Conservation (phyloP, 2,888 invertebrate species). For the Incurvaria masculella region DNA sequence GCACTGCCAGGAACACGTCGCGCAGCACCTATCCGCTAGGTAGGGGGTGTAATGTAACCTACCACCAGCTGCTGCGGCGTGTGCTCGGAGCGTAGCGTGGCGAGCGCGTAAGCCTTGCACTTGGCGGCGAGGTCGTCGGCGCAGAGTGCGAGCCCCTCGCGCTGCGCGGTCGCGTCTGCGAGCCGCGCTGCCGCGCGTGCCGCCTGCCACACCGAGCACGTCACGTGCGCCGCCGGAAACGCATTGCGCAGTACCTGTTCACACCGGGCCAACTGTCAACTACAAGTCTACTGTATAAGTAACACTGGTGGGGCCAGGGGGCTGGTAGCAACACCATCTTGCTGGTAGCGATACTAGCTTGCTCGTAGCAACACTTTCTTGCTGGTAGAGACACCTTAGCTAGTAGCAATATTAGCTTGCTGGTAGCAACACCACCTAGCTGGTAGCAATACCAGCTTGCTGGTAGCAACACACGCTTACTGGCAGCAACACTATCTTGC, state of each 20-base stretch:
- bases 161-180: slow-evolving; percentile 18
- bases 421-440: too few species aligned
- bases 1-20: too few species aligned
- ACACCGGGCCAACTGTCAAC: background rate
- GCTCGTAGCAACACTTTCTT: background rate
- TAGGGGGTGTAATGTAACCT: too few species aligned
- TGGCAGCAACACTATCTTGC: too few species aligned
- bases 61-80: slow-evolving; percentile 38
- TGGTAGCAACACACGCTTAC: background rate
- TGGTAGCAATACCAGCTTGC: too few species aligned
- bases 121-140: slow-evolving; percentile 27
- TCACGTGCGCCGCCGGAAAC: slow-evolving; percentile 44
- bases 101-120: slow-evolving; percentile 43
- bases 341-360: background rate
- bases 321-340: background rate
- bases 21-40: too few species aligned
- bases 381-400: too few species aligned
- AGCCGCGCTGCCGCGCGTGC: slow-evolving; percentile 28
- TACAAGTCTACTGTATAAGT: background rate
- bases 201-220: slow-evolving; percentile 48
- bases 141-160: slow-evolving; percentile 8
- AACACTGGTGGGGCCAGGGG: background rate
- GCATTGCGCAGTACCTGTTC: slow-evolving; percentile 33
- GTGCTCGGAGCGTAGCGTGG: slow-evolving; percentile 35
- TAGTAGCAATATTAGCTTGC: too few species aligned